A percentile compares a stretch with the other conserved stretches of the same genome.
Conservation (phyloP, 2,888 invertebrate species). For the Trissolcus japonicus region DNA sequence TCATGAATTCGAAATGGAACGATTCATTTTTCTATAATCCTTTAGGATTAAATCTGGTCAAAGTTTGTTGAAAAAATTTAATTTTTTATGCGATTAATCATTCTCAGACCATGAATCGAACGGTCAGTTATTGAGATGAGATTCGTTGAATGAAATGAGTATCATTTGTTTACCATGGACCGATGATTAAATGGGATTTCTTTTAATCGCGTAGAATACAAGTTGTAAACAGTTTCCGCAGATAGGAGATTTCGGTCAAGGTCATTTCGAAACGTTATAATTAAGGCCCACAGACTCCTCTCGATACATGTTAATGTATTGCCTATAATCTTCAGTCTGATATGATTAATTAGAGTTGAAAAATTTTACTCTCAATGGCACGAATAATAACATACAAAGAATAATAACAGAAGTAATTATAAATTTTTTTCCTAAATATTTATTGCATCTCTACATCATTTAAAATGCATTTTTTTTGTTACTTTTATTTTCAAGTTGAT, state of each 20-base stretch:
- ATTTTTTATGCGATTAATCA: neutral
- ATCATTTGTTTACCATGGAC: neutral
- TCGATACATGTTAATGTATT: conserved; percentile 22
- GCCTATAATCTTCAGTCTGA: conserved; percentile 27
- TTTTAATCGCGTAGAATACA: conserved; percentile 1
- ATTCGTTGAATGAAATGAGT: neutral
- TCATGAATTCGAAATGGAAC: too few relatives aligned
- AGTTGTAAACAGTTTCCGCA: conserved; percentile 33
- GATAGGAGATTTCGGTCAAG: conserved; percentile 59
- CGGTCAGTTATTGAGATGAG: too few relatives aligned
- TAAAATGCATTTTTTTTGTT: too few relatives aligned
- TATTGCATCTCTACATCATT: too few relatives aligned
- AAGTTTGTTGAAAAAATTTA: too few relatives aligned
- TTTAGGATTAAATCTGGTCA: too few relatives aligned
- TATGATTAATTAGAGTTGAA: conserved; percentile 16
- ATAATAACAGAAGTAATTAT: too few relatives aligned
- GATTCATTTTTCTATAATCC: too few relatives aligned
- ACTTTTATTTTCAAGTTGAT: too few relatives aligned
- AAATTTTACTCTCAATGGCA: conserved; percentile 3
- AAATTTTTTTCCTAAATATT: too few relatives aligned
- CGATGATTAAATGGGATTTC: conserved; percentile 12
- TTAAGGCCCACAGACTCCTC: conserved; percentile 20
- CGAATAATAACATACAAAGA: neutral
- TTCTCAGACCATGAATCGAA: neutral
- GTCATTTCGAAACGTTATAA: conserved; percentile 38